Conservation (phyloP, 2,113 vertebrate genomes). For the Tragelaphus buxtoni region DNA sequence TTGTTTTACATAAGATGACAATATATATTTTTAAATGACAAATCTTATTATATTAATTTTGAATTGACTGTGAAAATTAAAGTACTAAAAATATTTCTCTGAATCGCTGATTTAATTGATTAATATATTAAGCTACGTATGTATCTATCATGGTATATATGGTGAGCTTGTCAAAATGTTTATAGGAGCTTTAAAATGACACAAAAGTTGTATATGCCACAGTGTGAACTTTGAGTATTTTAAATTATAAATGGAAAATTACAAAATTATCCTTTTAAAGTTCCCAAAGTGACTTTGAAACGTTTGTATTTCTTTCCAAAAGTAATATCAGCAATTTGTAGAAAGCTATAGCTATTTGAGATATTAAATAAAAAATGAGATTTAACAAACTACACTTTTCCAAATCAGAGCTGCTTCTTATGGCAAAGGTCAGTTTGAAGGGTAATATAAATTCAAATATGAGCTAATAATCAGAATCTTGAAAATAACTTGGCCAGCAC, state of each 20-base stretch:
- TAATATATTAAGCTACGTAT: not conserved
- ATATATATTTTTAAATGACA: not conserved
- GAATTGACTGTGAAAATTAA: not conserved
- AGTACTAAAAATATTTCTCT: not conserved
- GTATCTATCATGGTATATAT: not conserved
- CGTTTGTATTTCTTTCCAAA: conserved; percentile 6
- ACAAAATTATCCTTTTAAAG: not conserved
- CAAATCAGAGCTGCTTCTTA: not conserved
- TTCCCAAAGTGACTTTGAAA: not conserved
- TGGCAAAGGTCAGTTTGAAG: conserved; percentile 31
- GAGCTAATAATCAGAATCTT: conserved; percentile 32
- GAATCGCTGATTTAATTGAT: not conserved
- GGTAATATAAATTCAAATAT: conserved; percentile 39
- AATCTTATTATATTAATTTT: not conserved
- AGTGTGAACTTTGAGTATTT: not conserved
- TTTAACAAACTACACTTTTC: not conserved
- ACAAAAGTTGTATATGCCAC: not conserved
- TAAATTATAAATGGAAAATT: not conserved
- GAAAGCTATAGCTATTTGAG: not conserved
- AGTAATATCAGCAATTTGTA: conserved; percentile 18
- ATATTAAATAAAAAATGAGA: conserved; percentile 24
- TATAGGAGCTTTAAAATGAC: not conserved
- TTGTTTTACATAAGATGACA: not conserved
- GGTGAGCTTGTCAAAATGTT: not conserved
- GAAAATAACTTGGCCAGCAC: not conserved